These are phyloP conservation scores for Muscicapa striata DNA, from an alignment of 2,797 vertebrate genomes.

Conservation along the genomic window DNA sequence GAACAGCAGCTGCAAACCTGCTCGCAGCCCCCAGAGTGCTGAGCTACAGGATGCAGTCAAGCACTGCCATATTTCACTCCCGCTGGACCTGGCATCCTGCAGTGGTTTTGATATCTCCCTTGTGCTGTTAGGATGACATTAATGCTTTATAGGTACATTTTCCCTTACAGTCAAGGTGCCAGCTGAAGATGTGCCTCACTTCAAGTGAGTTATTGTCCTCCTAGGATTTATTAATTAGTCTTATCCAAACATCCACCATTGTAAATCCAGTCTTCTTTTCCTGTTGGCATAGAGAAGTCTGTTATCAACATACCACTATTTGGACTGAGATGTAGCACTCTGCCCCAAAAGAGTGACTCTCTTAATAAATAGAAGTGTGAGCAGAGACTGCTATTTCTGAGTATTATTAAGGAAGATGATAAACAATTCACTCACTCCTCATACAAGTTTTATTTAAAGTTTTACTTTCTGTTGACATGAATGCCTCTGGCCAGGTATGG, in stretches of 20 bases:
- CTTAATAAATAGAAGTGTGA: not conserved
- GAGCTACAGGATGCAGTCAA: not conserved
- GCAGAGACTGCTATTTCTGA: not conserved
- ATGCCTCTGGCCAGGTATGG: not conserved
- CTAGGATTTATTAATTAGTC: slow-evolving; percentile 41
- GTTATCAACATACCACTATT: not conserved
- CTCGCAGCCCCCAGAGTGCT: rapidly evolving
- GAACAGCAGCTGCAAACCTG: not conserved
- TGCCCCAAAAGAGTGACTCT: not conserved
- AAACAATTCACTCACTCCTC: not conserved
- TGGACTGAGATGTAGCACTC: not conserved
- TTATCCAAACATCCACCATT: slow-evolving; percentile 15
- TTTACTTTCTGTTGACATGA: not conserved
- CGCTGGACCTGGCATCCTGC: not conserved
- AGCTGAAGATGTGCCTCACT: slow-evolving; percentile 22
- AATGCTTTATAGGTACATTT: not conserved
- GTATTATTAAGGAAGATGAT: not conserved
- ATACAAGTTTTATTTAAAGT: not conserved
- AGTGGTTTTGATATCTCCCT: not conserved
- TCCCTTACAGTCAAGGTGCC: not conserved
- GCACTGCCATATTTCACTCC: not conserved
- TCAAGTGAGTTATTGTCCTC: not conserved
- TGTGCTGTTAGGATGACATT: not conserved
- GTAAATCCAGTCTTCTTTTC: slow-evolving; percentile 19
- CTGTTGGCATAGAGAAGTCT: not conserved